These are phyloP conservation scores for Crotophaga sulcirostris DNA, from an alignment of 2,113 vertebrate species.

Conservation along the genomic window DNA sequence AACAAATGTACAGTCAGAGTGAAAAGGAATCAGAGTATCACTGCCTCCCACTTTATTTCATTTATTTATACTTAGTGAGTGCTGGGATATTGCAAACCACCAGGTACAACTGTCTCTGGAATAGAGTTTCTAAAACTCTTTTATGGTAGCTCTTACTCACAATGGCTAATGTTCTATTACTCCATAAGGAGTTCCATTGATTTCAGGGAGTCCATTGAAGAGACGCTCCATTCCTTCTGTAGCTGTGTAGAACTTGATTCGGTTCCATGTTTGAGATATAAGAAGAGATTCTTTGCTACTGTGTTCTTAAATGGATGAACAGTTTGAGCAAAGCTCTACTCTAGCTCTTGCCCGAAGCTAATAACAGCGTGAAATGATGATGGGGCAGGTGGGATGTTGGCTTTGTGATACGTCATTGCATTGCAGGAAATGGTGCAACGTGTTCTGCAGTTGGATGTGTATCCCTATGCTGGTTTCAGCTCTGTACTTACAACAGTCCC, in stretches of 20 bases:
- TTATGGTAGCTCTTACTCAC: conserved; percentile 15
- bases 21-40: background rate
- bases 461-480: background rate
- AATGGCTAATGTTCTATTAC: background rate
- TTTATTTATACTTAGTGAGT: conserved; percentile 45
- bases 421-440: background rate
- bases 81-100: conserved; percentile 8
- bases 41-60: conserved; percentile 21
- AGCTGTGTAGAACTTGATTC: background rate
- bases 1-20: conserved; percentile 48
- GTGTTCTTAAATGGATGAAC: background rate
- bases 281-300: background rate
- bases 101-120: background rate
- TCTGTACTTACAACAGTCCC: background rate
- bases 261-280: background rate
- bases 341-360: background rate
- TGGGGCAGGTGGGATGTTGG: background rate
- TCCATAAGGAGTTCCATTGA: conserved; percentile 15
- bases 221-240: background rate
- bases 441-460: background rate
- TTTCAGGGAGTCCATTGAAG: background rate
- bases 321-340: background rate
- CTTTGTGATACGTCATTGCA: background rate
- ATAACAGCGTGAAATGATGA: background rate
- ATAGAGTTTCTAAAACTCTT: conserved; percentile 20